A percentile compares a stretch with the other conserved stretches of the same genome.
These are phyloP conservation scores for Hydriomena furcata DNA, from an alignment of 2,888 invertebrate genomes.

Conservation along the genomic window DNA sequence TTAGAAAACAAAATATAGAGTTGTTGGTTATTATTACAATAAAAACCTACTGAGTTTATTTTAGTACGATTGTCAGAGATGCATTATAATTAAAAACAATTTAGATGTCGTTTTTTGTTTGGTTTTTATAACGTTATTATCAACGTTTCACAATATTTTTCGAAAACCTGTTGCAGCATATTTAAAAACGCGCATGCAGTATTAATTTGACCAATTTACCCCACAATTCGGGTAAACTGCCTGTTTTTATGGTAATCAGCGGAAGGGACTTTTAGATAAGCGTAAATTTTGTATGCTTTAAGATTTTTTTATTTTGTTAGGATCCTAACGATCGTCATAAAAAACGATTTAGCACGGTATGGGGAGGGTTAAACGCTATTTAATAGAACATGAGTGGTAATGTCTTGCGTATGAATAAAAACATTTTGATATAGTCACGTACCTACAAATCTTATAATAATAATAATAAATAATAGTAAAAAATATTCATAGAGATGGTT, in stretches of 20 bases:
- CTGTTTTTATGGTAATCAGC: slow-evolving; percentile 38
- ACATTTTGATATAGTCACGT: no score
- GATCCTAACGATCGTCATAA: slow-evolving; percentile 66
- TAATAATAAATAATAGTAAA: no score
- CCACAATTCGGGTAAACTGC: slow-evolving; percentile 13
- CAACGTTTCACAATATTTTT: neutral
- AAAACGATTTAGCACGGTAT: slow-evolving; percentile 64
- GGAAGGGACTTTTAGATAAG: slow-evolving; percentile 43
- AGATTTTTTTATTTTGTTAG: slow-evolving; percentile 49
- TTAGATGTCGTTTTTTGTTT: no score
- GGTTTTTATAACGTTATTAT: neutral
- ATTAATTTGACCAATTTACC: slow-evolving; percentile 11
- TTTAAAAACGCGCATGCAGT: slow-evolving; percentile 8
- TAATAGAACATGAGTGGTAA: slow-evolving; percentile 44
- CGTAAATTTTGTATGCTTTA: slow-evolving; percentile 53
- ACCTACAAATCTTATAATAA: no score
- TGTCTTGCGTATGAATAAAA: neutral
- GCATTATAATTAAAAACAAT: no score
- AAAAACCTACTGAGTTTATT: no score
- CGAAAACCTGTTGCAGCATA: slow-evolving; percentile 14
- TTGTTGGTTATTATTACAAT: no score
- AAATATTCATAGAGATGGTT: no score
- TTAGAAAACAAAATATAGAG: no score
- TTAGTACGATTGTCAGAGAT: no score
- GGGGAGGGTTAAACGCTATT: slow-evolving; percentile 38